These are phyloP conservation scores for Aphrophora alni DNA, from an alignment of 2,888 invertebrate species.

Conservation along the genomic window DNA sequence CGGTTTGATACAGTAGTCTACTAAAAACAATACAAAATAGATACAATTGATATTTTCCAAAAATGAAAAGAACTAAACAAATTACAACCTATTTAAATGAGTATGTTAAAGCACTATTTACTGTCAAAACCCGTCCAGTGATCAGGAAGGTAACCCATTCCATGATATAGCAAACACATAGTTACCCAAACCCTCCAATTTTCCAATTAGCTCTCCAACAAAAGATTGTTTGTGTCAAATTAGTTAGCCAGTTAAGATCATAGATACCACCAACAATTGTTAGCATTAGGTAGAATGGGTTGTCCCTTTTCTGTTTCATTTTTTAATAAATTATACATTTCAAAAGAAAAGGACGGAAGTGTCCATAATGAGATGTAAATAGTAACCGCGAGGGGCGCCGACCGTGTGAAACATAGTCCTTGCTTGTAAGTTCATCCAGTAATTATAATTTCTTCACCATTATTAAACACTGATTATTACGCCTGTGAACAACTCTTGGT, in stretches of 20 bases:
- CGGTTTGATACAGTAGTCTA: too few relatives aligned
- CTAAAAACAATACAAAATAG: too few relatives aligned
- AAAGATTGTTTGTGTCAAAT: slow-evolving; percentile 5
- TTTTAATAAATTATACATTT: background rate
- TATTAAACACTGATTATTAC: background rate
- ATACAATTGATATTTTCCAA: too few relatives aligned
- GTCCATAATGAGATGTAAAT: background rate
- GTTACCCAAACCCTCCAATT: background rate
- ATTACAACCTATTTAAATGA: too few relatives aligned
- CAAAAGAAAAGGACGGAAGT: slow-evolving; percentile 4
- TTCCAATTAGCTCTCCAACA: background rate
- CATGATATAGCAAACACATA: too few relatives aligned
- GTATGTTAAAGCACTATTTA: too few relatives aligned
- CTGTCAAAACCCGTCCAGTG: too few relatives aligned
- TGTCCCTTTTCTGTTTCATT: background rate
- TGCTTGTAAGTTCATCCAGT: background rate
- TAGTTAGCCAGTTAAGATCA: slow-evolving; percentile 4
- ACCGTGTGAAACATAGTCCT: background rate
- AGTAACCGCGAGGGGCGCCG: background rate
- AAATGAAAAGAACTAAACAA: too few relatives aligned
- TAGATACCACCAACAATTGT: background rate
- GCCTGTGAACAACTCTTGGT: background rate
- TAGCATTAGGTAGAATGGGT: background rate
- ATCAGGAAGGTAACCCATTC: background rate
- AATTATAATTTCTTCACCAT: background rate